Base-by-base conservation (phyloP, 2,888 invertebrate genomes). In the Chrysotoxum bicinctum region DNA sequence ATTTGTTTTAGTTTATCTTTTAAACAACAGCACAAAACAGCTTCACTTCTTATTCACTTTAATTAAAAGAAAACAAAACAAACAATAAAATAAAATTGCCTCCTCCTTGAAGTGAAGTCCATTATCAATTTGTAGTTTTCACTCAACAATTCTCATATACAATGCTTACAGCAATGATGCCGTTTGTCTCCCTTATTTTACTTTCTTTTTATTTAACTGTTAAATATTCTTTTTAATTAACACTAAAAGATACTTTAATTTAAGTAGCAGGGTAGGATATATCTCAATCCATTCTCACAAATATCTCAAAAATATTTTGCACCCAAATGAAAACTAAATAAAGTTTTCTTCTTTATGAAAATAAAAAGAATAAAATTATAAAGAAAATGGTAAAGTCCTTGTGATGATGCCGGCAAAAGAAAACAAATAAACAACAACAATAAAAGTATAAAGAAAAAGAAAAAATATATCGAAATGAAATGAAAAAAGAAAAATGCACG, bases 191-290 rank as follows among this genome's bases (percentile, higher is more conserved):
- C 8, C 8, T 16, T 43, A n/a, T 16, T 43, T 43, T 19, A 45
- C 19, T 19, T n/a, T 40, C 32, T 37, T 21, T n/a, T 52, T 26
- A 8, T 45, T 48, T 32, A 69, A 68, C 62, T 73, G 3, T 32
- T 73, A 73, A 69, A 62, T 68, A 83, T 83, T 77, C 77, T 35
- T 82, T 77, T 83, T 83, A 83, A 83, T 83, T 83, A 83, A 83
- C 45, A 68, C 68, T 72, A 73, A 77, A 60, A 72, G 52, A 81
- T 72, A 43, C 62, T 60, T 73, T 45, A 50, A 19, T 68, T 58
- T 43, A 2, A 43, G 16, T 43, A 43, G 23, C 35, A 66, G 52
- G 30, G 19, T 9, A 58, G 35, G 60, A 62, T 35, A 7, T 35
- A 7, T 45, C 21, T 23, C 48, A 23, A 48, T 48, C 6, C n/a